Percentiles rank a stretch among this genome's conserved stretches.
Evolutionary conservation across 2,797 vertebrate genomes (phyloP).

Genomic region (Muraenolepis orangiensis): DNA sequence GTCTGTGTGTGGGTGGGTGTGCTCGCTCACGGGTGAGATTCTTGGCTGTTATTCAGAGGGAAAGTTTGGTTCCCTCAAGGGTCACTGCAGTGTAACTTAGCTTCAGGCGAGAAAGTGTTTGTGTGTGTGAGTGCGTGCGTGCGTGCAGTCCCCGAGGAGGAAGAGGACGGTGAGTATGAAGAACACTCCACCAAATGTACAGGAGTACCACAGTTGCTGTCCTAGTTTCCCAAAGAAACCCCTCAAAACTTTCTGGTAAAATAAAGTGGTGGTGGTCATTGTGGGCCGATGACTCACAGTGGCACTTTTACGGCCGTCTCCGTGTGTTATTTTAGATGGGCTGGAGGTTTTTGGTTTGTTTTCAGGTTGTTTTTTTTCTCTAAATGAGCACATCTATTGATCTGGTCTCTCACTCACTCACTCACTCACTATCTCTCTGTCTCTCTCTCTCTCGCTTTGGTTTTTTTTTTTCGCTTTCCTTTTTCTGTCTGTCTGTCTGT

Average conservation of each 20-base stretch:
- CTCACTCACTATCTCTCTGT: background rate
- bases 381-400: background rate
- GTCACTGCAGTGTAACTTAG: conserved; percentile 8
- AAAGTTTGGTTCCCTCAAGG: conserved; percentile 13
- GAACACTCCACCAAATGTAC: background rate
- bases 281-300: background rate
- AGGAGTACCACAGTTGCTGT: background rate
- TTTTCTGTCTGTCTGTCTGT: too few relatives aligned
- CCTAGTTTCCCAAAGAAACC: background rate
- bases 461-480: too few relatives aligned
- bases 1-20: conserved; percentile 2
- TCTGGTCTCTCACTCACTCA: background rate
- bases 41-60: conserved; percentile 8
- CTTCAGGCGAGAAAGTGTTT: conserved; percentile 8
- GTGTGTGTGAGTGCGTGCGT: conserved; percentile 5
- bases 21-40: background rate
- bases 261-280: too few relatives aligned
- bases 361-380: too few relatives aligned
- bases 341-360: background rate
- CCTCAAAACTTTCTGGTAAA: background rate
- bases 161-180: background rate
- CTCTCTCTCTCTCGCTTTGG: too few relatives aligned
- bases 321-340: background rate
- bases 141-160: background rate
- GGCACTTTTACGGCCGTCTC: background rate